Conservation (phyloP, 2,113 vertebrate species). For the Poecilia latipinna region DNA sequence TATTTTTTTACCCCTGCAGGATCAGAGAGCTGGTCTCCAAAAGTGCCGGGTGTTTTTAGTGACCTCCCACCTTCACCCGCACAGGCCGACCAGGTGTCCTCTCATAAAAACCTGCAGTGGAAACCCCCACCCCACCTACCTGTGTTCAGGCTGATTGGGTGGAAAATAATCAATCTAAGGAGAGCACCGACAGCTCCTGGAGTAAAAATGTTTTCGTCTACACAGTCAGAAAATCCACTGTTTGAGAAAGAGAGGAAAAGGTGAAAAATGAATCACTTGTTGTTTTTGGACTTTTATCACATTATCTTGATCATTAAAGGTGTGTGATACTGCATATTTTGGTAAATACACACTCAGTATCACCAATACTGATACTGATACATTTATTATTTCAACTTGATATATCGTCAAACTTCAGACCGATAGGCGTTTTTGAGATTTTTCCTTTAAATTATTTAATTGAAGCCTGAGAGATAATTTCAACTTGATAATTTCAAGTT, state of each 20-base stretch:
- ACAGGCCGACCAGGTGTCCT: slow-evolving; percentile 24
- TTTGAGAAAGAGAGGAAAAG: slow-evolving; percentile 1
- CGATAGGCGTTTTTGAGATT: too few relatives aligned
- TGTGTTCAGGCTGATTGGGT: not conserved
- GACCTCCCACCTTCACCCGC: slow-evolving; percentile 4
- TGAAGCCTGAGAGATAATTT: too few relatives aligned
- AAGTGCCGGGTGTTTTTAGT: not conserved
- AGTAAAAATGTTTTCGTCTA: not conserved
- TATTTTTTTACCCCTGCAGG: not conserved
- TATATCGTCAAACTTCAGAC: too few relatives aligned
- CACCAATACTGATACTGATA: too few relatives aligned
- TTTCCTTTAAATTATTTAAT: too few relatives aligned
- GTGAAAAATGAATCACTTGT: slow-evolving; percentile 5
- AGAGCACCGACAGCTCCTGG: not conserved
- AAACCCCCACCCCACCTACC: not conserved
- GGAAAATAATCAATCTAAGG: not conserved
- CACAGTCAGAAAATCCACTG: not conserved
- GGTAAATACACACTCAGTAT: too few relatives aligned
- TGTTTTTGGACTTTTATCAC: slow-evolving; percentile 3
- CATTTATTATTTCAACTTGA: too few relatives aligned
- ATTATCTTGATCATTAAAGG: not conserved
- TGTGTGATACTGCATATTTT: too few relatives aligned
- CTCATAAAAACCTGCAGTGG: slow-evolving; percentile 13
- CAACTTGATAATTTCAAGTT: too few relatives aligned
- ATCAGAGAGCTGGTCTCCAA: slow-evolving; percentile 17